Evolutionary conservation across 2,888 invertebrate species (phyloP).

Genomic region (Uropetala carovei): DNA sequence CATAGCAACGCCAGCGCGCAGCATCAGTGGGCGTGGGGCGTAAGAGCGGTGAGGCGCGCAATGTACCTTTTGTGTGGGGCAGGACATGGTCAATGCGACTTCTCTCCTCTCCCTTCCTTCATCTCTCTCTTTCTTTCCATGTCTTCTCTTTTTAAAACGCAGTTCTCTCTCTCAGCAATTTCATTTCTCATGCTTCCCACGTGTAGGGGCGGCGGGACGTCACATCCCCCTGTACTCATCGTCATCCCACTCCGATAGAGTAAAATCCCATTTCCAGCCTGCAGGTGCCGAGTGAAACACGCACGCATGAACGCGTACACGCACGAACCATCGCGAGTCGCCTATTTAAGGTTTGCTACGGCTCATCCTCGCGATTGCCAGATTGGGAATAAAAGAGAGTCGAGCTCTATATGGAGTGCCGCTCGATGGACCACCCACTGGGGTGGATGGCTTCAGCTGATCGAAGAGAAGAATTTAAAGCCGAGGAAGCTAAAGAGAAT

Average conservation of each 20-base stretch:
- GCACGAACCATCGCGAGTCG: too few species aligned
- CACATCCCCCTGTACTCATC: background rate
- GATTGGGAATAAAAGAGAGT: too few species aligned
- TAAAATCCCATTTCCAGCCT: background rate
- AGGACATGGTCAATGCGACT: constrained; percentile 52
- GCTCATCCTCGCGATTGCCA: too few species aligned
- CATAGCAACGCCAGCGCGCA: background rate
- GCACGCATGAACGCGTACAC: too few species aligned
- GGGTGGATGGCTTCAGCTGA: too few species aligned
- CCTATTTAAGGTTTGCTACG: too few species aligned
- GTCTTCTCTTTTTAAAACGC: background rate
- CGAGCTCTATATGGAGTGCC: too few species aligned
- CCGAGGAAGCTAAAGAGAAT: too few species aligned
- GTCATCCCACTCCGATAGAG: background rate
- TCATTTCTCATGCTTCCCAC: constrained; percentile 33
- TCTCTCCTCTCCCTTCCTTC: background rate
- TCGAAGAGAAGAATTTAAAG: too few species aligned
- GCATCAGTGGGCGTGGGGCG: background rate
- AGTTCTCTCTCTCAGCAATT: background rate
- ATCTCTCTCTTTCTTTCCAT: background rate
- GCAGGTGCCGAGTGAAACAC: too few species aligned
- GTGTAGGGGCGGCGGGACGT: background rate
- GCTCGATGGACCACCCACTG: too few species aligned
- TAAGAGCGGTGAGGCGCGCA: background rate
- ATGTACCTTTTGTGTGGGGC: constrained; percentile 18